A percentile compares a stretch with the other conserved stretches of the same genome.
Conservation (phyloP, 1,140 invertebrate genomes). For the Potamilus streckersoni region DNA sequence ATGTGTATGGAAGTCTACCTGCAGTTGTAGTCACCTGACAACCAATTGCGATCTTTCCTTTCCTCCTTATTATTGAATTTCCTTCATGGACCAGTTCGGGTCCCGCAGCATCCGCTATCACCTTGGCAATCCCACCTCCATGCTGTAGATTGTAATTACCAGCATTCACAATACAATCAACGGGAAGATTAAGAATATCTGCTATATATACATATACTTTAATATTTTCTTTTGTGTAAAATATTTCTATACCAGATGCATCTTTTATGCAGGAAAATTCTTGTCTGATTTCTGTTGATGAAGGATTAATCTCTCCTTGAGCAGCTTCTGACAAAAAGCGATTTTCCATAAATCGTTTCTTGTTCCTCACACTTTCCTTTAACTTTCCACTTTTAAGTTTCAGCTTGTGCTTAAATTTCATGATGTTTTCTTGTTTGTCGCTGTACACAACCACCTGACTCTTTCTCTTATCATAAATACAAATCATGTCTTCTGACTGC, state of each 20-base stretch:
- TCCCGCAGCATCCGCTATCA: conserved; percentile 71
- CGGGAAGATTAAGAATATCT: conserved; percentile 86
- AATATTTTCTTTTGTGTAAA: conserved; percentile 8
- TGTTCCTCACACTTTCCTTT: no score
- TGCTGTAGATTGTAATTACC: conserved; percentile 82
- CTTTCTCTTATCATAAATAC: no score
- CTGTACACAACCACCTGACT: no score
- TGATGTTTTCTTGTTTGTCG: no score
- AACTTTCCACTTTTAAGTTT: no score
- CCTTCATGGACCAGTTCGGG: conserved; percentile 28
- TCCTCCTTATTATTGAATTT: conserved; percentile 14
- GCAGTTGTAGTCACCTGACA: conserved; percentile 26
- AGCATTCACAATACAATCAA: conserved; percentile 92
- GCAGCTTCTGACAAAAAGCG: no score
- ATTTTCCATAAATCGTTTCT: no score
- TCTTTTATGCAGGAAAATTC: background rate
- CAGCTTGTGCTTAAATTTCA: no score
- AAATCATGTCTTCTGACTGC: no score
- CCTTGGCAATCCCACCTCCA: conserved; percentile 87
- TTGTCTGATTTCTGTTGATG: no score
- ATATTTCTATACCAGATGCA: background rate
- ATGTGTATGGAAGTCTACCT: conserved; percentile 2
- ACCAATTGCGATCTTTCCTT: conserved; percentile 30
- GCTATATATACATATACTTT: conserved; percentile 67
- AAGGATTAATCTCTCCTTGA: no score